These are phyloP conservation scores for Stegastes partitus DNA, from an alignment of 2,113 vertebrate genomes.

Conservation along the genomic window DNA sequence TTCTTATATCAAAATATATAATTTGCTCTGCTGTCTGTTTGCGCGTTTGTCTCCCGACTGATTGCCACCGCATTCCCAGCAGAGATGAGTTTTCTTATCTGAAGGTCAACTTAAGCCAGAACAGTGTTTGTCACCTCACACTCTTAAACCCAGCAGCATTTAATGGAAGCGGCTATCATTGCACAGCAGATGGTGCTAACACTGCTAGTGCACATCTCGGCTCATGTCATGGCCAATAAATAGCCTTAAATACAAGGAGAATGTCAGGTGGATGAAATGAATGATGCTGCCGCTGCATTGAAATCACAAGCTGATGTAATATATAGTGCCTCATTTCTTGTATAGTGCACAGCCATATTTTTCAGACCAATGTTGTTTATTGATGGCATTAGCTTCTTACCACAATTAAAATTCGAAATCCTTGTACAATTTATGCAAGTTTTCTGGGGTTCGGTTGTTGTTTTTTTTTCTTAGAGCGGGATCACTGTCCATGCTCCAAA, in stretches of 20 bases:
- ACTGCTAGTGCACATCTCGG: conserved; percentile 35
- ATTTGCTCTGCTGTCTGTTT: conserved; percentile 33
- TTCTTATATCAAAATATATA: conserved; percentile 22
- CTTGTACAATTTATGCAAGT: not conserved
- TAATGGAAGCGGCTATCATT: conserved; percentile 77
- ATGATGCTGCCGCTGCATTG: conserved; percentile 37
- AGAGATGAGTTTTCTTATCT: conserved; percentile 64
- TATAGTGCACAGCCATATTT: not conserved
- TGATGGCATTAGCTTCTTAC: conserved; percentile 1
- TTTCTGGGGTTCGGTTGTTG: no score
- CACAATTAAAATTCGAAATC: not conserved
- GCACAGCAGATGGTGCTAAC: conserved; percentile 79
- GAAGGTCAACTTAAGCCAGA: conserved; percentile 70
- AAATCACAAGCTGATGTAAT: conserved; percentile 35
- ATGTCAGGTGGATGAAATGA: conserved; percentile 47
- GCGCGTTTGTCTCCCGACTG: conserved; percentile 8
- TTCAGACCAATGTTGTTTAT: not conserved
- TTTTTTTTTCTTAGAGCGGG: not conserved
- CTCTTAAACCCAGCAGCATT: conserved; percentile 69
- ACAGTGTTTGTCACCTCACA: conserved; percentile 62
- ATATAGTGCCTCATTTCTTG: conserved; percentile 1
- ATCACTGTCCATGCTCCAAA: not conserved
- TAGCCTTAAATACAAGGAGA: conserved; percentile 60
- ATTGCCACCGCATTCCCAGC: conserved; percentile 36
- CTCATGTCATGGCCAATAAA: conserved; percentile 70